Evolutionary conservation across 2,888 invertebrate genomes (phyloP).

Genomic region (Eremobia ochroleuca): DNA sequence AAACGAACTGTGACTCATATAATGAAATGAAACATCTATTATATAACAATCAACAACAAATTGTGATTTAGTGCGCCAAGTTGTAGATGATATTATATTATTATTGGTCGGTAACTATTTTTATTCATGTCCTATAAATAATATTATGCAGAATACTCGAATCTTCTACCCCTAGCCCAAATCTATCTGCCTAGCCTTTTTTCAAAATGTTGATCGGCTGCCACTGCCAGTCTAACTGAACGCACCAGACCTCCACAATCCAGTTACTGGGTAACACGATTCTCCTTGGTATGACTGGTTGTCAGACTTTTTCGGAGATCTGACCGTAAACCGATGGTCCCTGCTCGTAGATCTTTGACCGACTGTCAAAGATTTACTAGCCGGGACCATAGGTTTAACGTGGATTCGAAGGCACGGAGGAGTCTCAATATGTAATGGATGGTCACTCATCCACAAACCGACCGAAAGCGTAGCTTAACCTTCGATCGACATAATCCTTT

Average conservation of each 20-base stretch:
- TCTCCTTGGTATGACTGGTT: background rate
- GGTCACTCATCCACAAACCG: background rate
- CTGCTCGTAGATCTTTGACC: no score
- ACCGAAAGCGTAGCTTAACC: background rate
- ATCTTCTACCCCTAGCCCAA: background rate
- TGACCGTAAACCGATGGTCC: no score
- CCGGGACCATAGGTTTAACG: background rate
- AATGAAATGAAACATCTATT: slow-evolving; percentile 4
- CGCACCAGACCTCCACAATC: background rate
- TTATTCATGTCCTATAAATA: slow-evolving; percentile 10
- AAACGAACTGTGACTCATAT: background rate
- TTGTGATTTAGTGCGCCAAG: slow-evolving; percentile 24
- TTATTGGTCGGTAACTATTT: background rate
- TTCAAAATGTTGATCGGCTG: background rate
- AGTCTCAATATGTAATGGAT: background rate
- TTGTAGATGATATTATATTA: background rate
- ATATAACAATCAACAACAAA: slow-evolving; percentile 18
- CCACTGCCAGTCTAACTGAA: background rate
- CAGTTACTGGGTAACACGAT: background rate
- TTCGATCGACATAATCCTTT: background rate
- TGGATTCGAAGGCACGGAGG: background rate
- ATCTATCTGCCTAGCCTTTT: background rate
- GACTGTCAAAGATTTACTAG: background rate
- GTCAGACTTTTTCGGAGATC: no score
- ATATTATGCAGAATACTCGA: background rate